Conservation (phyloP, 2,888 invertebrate genomes). For the Tineola bisselliella region DNA sequence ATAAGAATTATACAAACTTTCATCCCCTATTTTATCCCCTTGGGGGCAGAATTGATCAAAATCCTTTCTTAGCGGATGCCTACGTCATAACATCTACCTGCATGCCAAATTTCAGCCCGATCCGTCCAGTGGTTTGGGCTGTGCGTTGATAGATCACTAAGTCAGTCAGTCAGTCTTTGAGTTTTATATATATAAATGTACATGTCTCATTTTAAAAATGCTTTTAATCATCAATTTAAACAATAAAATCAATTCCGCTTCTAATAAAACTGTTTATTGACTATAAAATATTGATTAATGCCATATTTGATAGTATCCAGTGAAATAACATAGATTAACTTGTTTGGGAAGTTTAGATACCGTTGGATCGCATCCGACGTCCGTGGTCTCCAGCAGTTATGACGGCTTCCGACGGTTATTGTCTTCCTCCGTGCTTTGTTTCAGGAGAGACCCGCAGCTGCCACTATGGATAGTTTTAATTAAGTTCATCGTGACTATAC, state of each 20-base stretch:
- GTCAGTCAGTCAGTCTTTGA: too few species aligned
- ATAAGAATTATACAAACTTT: too few species aligned
- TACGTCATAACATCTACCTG: too few species aligned
- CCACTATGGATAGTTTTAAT: constrained; percentile 48
- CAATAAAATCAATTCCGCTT: neutral
- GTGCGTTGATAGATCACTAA: too few species aligned
- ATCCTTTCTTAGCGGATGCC: too few species aligned
- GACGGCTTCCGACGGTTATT: constrained; percentile 26
- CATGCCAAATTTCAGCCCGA: too few species aligned
- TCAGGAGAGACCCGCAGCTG: constrained; percentile 13
- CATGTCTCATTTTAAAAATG: neutral
- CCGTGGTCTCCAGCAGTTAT: constrained; percentile 26
- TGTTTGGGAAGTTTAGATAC: constrained; percentile 10
- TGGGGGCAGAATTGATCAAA: too few species aligned
- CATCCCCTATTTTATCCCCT: too few species aligned
- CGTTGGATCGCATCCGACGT: neutral
- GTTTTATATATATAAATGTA: too few species aligned
- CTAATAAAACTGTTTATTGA: neutral
- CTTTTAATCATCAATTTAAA: neutral
- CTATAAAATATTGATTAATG: neutral
- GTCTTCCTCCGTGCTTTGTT: constrained; percentile 4
- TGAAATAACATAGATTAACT: constrained; percentile 1
- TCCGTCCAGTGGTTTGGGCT: too few species aligned
- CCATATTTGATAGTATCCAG: neutral
- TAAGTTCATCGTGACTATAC: constrained; percentile 43